Base-by-base conservation (phyloP, 2,113 vertebrate species). In the Azemiops feae region DNA sequence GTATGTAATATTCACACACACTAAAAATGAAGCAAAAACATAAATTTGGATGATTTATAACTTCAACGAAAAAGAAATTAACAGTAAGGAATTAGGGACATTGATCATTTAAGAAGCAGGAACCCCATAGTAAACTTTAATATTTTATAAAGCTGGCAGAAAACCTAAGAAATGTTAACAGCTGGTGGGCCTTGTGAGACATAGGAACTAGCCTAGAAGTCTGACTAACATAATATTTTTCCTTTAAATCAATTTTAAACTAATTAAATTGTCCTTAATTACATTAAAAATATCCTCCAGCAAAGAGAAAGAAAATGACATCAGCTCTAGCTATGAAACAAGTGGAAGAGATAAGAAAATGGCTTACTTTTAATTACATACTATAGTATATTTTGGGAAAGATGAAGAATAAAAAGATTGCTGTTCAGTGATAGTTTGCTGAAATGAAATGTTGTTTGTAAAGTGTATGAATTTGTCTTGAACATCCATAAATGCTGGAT, bases 141-240 rank as follows among this genome's bases (percentile, higher is more conserved):
- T 89, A 88, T 93, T 95, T 93, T 94, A 23, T 92, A 90, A 95
- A 2, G 8, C 22, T 87, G 23, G 60, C 85, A 47, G 45, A 91
- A 94, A 96, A 94, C 9, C 27, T 89, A 93, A 92, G 89, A n/a
- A 2, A 92, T 95, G 12, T 87, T 50, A 93, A 27, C 34, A 91
- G 23, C n/a, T 91, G 43, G 14, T 93, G 58, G 50, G 47, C 92
- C 25, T 89, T 94, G 69, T 52, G 88, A 94, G 93, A 58, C 11
- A 86, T 52, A 30, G 86, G 87, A 93, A 12, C 85, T 91, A 22
- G 16, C 58, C 30, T 74, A 10, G 91, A 90, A 60, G 34, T 54
- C 91, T 95, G n/a, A 87, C 81, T 85, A 92, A 81, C 9, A 69
- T 64, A 91, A 88, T 54, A n/a, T 2, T n/a, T 94, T 96, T 57